These are phyloP conservation scores for Copidosoma aretas DNA, from an alignment of 2,888 invertebrate species.

Conservation along the genomic window DNA sequence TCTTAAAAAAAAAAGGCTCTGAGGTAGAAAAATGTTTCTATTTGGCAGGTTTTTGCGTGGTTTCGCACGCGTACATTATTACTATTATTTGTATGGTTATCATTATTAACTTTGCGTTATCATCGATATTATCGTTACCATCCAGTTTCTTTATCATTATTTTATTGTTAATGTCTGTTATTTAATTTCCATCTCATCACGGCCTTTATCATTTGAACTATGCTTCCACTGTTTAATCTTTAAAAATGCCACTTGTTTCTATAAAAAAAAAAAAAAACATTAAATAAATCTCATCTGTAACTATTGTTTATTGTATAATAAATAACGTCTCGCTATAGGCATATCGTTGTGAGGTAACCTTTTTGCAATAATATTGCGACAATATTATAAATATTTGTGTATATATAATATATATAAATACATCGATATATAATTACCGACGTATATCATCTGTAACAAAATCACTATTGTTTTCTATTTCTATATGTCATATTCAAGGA, in stretches of 20 bases:
- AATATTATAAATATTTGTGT: constrained; percentile 28
- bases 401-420: too few species aligned
- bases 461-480: constrained; percentile 45
- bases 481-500: constrained; percentile 26
- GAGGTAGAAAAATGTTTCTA: constrained; percentile 58
- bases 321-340: constrained; percentile 54
- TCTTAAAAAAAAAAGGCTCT: constrained; percentile 51
- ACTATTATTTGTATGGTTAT: constrained; percentile 2
- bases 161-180: constrained; percentile 2
- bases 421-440: too few species aligned
- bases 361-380: constrained; percentile 44
- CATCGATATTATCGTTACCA: constrained; percentile 25
- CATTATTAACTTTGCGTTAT: constrained; percentile 17
- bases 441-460: constrained; percentile 47
- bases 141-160: constrained; percentile 27
- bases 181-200: constrained; percentile 13
- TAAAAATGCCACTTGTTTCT: constrained; percentile 40
- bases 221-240: not conserved
- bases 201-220: not conserved
- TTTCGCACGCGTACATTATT: constrained; percentile 10
- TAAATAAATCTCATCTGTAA: constrained; percentile 57
- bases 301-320: constrained; percentile 60
- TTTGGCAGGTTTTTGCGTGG: constrained; percentile 48
- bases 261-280: constrained; percentile 49
- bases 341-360: constrained; percentile 59